Evolutionary conservation across 2,888 invertebrate species (phyloP), one percentile per base, ranked within the genome.

Genomic region (Drosophila testacea): DNA sequence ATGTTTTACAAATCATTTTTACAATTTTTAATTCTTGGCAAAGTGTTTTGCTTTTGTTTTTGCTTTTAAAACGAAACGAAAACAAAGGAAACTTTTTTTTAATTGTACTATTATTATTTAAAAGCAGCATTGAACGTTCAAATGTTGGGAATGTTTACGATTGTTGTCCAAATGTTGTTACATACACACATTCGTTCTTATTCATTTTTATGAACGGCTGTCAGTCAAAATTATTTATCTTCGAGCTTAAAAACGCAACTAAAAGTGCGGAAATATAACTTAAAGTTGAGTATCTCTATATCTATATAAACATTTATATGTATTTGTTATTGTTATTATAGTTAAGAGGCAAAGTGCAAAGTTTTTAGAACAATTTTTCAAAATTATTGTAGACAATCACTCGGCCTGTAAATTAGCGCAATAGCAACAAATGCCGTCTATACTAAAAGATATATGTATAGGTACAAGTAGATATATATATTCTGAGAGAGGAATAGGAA

Each of bases 351-450:
- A 77, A 64, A 76, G 77, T 72, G 72, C 74, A 81, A 55, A 67
- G 70, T 71, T 81, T 72, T 75, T 38, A 60, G 79, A 76, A 72
- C 62, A 72, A 82, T 82, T 68, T 82, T 56, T 72, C 79, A 79
- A 82, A 79, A 82, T 81, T 76, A 81, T 81, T 82, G 79, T 75
- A 64, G 81, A 78, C 79, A 77, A 71, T 73, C 67, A 74, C 54
- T 81, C 54, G 59, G 57, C n/a, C 56, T 81, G 79, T 81, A 79
- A 81, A 79, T 79, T 81, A 79, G 66, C 68, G 60, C 60, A 64
- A 46, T n/a, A 44, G 16, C 46, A 44, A 48, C 59, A 71, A 59
- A 59, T 48, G 30, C 47, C 48, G 28, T 34, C 30, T 55, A 44
- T 55, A 38, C 32, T 11, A 4, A 56, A 16, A 27, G 4, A 54